Evolutionary conservation across 2,888 invertebrate species (phyloP).

Genomic region (Cepaea hortensis): DNA sequence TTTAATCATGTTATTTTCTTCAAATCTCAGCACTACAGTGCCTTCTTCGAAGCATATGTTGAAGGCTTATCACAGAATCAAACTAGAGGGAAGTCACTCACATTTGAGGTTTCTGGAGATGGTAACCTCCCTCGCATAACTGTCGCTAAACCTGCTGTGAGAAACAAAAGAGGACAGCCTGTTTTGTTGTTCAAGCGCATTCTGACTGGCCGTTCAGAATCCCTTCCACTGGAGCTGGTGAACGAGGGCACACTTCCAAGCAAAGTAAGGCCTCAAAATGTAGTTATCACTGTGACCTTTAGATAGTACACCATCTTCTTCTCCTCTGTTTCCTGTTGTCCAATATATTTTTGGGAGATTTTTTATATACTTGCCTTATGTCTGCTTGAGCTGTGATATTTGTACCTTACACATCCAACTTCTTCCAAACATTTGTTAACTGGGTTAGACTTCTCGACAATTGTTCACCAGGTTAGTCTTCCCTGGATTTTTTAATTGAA

Average conservation of each 20-base stretch:
- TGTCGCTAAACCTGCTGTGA: conserved; percentile 71
- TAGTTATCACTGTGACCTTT: too few relatives aligned
- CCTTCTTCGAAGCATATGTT: conserved; percentile 74
- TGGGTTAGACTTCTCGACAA: too few relatives aligned
- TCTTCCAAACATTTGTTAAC: too few relatives aligned
- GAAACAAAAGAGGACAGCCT: conserved; percentile 76
- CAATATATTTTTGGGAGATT: not conserved
- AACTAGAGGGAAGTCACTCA: conserved; percentile 70
- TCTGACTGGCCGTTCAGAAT: conserved; percentile 70
- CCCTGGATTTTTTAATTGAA: too few relatives aligned
- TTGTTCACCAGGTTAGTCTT: too few relatives aligned
- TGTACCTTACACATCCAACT: too few relatives aligned
- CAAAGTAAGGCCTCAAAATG: conserved; percentile 65
- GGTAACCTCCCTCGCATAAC: conserved; percentile 75
- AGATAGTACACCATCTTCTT: not conserved
- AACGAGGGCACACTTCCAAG: conserved; percentile 76
- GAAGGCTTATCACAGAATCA: conserved; percentile 70
- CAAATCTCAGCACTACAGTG: conserved; percentile 68
- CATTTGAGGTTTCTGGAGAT: conserved; percentile 75
- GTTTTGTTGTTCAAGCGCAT: conserved; percentile 74
- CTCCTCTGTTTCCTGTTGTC: not conserved
- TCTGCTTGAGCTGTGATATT: not conserved
- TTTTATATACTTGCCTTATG: not conserved
- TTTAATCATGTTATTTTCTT: not conserved
- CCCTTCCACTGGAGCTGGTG: conserved; percentile 69